Evolutionary conservation across 2,797 vertebrate species (phyloP).

Genomic region (Poecilia picta): DNA sequence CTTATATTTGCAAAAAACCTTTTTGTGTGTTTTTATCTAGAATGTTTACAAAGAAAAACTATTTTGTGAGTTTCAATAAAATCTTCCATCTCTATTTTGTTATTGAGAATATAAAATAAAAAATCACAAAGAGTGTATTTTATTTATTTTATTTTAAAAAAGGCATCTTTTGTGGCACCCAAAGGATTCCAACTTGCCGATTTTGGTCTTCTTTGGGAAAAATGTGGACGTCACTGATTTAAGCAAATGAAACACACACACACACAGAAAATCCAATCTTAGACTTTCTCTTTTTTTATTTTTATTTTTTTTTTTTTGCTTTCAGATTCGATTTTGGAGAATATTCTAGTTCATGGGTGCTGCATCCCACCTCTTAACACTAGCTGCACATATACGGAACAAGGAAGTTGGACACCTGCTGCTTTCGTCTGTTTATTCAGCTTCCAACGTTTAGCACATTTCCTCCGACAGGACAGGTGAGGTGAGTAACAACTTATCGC

Average conservation of each 20-base stretch:
- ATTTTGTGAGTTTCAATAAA: background rate
- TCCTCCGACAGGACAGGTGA: background rate
- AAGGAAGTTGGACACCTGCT: slow-evolving; percentile 7
- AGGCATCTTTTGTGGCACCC: background rate
- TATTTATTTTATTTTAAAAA: background rate
- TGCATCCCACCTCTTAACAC: background rate
- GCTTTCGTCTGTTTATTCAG: background rate
- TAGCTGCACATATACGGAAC: background rate
- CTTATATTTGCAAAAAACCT: too few species aligned
- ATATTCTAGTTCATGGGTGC: background rate
- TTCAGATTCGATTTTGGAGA: background rate
- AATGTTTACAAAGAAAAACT: background rate
- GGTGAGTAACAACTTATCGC: background rate
- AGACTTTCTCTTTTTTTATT: background rate
- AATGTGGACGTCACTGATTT: background rate
- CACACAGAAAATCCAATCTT: background rate
- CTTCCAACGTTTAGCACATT: background rate
- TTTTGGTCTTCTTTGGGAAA: background rate
- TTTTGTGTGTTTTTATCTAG: too few species aligned
- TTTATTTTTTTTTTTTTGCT: too few species aligned
- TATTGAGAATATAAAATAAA: background rate
- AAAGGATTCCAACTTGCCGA: background rate
- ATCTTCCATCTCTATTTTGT: background rate
- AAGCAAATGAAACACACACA: background rate
- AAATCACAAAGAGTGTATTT: background rate